These are phyloP conservation scores for rabbit (Oryctolagus cuniculus) DNA, from an alignment of 2,113 vertebrate species.

Conservation along the genomic window mOryCun1.1 NC_091434.1:121891001-121891500, in stretches of 20 bases:
- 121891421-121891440: background rate
- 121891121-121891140: background rate
- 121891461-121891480: background rate
- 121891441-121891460: background rate
- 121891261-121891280: background rate
- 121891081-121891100: conserved; percentile 18
- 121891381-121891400: background rate
- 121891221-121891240: background rate
- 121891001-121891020: conserved; percentile 1
- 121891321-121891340: background rate
- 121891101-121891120: background rate
- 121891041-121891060: conserved; percentile 30
- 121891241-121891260: background rate
- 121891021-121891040: background rate
- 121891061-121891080: background rate
- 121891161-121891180: background rate
- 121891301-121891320: background rate
- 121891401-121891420: background rate
- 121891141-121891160: background rate
- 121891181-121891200: background rate
- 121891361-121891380: background rate
- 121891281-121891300: background rate
- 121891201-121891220: background rate
- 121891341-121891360: background rate
- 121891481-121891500: conserved; percentile 5